These are phyloP conservation scores for Calliopsis andreniformis DNA, from an alignment of 1,140 invertebrate genomes.

Conservation along the genomic window DNA sequence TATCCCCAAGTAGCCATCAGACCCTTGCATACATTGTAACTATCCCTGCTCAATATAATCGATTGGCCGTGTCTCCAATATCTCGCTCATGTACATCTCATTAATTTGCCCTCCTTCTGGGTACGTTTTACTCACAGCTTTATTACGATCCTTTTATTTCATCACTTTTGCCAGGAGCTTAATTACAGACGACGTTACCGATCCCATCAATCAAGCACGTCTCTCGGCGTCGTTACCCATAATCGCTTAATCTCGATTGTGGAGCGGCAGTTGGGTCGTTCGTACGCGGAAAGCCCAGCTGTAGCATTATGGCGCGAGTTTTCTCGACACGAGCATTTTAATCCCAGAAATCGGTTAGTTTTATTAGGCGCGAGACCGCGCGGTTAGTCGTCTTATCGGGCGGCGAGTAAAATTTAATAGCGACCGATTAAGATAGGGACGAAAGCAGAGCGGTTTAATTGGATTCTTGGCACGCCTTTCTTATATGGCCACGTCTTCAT, in stretches of 20 bases:
- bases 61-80: background rate
- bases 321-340: too few relatives aligned
- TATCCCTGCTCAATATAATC: background rate
- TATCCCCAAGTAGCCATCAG: background rate
- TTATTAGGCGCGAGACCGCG: background rate
- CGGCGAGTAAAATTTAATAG: constrained; percentile 32
- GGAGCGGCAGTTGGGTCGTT: background rate
- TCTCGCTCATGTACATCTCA: background rate
- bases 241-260: constrained; percentile 10
- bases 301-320: too few relatives aligned
- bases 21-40: too few relatives aligned
- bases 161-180: background rate
- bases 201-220: background rate
- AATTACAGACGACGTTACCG: constrained; percentile 11
- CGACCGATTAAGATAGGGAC: constrained; percentile 35
- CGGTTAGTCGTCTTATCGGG: constrained; percentile 28
- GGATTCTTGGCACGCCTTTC: constrained; percentile 35
- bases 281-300: too few relatives aligned
- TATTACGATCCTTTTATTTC: background rate
- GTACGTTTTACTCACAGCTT: background rate
- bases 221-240: background rate
- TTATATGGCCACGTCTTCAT: background rate
- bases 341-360: too few relatives aligned
- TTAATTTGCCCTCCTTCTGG: background rate
- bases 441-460: constrained; percentile 43